Evolutionary conservation across 2,888 invertebrate genomes (phyloP).

Genomic region (Tetragonisca angustula): DNA sequence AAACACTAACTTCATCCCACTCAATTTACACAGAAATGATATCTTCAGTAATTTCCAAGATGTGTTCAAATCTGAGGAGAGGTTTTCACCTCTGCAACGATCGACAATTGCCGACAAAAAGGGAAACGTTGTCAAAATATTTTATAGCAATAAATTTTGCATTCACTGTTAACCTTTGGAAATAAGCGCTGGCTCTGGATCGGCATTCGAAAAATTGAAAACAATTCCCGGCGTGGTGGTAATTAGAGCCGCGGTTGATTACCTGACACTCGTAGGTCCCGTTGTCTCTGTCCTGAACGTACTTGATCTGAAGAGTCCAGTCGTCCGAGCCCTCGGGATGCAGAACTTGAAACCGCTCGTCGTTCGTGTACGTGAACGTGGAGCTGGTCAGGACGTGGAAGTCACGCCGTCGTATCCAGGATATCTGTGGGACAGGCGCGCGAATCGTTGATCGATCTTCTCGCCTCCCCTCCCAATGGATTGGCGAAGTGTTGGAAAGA

Average conservation of each 20-base stretch:
- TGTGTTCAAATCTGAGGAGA: too few species aligned
- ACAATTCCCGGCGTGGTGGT: not conserved
- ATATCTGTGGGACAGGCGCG: slow-evolving; percentile 87
- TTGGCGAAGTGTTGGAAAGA: not conserved
- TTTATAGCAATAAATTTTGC: too few species aligned
- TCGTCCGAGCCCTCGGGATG: slow-evolving; percentile 96
- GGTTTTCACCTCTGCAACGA: too few species aligned
- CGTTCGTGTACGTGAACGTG: slow-evolving; percentile 95
- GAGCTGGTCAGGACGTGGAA: slow-evolving; percentile 97
- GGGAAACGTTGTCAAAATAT: too few species aligned
- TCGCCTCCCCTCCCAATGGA: not conserved
- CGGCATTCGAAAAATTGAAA: not conserved
- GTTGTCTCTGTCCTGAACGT: slow-evolving; percentile 96
- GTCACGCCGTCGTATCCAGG: slow-evolving; percentile 96
- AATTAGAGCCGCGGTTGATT: slow-evolving; percentile 73
- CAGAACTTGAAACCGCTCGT: slow-evolving; percentile 91
- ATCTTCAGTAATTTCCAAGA: too few species aligned
- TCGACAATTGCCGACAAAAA: too few species aligned
- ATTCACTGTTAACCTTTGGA: too few species aligned
- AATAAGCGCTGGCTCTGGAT: too few species aligned
- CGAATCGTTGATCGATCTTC: slow-evolving; percentile 35
- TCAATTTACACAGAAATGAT: too few species aligned
- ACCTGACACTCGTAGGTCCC: slow-evolving; percentile 98
- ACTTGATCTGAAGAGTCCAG: slow-evolving; percentile 97
- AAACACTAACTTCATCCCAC: not conserved